A percentile compares a stretch with the other conserved stretches of the same genome.
Conservation (phyloP, 1,140 invertebrate genomes). For the Phenacoccus solenopsis region DNA sequence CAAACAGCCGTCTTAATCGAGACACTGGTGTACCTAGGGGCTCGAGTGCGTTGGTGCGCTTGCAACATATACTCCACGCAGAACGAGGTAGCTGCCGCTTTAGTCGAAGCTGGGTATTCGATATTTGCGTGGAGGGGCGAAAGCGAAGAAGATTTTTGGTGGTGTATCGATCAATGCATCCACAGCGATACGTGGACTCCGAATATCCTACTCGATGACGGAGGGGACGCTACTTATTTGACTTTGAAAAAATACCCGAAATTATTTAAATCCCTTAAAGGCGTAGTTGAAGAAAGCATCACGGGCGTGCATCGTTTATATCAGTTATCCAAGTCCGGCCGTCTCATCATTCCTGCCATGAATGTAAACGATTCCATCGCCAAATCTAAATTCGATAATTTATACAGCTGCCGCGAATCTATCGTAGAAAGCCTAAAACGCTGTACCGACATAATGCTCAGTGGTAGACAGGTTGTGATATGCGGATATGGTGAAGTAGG, state of each 20-base stretch:
- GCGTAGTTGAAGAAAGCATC: slow-evolving; percentile 95
- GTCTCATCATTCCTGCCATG: slow-evolving; percentile 94
- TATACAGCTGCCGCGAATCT: slow-evolving; percentile 82
- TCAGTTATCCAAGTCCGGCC: slow-evolving; percentile 87
- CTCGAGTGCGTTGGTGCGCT: slow-evolving; percentile 84
- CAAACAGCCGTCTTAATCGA: slow-evolving; percentile 91
- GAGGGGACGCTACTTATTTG: slow-evolving; percentile 90
- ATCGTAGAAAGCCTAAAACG: slow-evolving; percentile 85
- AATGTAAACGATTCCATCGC: slow-evolving; percentile 98
- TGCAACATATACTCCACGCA: slow-evolving; percentile 97
- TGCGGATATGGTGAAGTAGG: slow-evolving; percentile 98
- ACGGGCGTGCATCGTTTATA: slow-evolving; percentile 96
- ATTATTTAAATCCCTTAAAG: slow-evolving; percentile 94
- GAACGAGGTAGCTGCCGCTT: slow-evolving; percentile 92
- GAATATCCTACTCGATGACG: slow-evolving; percentile 98
- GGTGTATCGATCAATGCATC: slow-evolving; percentile 93
- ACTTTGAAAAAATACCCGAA: slow-evolving; percentile 94
- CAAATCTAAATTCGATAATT: slow-evolving; percentile 98
- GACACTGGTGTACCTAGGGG: slow-evolving; percentile 76
- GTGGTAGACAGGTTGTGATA: slow-evolving; percentile 90
- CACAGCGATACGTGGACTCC: slow-evolving; percentile 88
- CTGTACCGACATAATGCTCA: slow-evolving; percentile 96
- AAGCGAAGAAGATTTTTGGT: slow-evolving; percentile 97
- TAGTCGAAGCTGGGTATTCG: slow-evolving; percentile 76
- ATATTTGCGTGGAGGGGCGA: slow-evolving; percentile 94